phyloP scores from a whole-genome alignment of 2,888 invertebrate genomes.

The Drosophila lutescens region DNA sequence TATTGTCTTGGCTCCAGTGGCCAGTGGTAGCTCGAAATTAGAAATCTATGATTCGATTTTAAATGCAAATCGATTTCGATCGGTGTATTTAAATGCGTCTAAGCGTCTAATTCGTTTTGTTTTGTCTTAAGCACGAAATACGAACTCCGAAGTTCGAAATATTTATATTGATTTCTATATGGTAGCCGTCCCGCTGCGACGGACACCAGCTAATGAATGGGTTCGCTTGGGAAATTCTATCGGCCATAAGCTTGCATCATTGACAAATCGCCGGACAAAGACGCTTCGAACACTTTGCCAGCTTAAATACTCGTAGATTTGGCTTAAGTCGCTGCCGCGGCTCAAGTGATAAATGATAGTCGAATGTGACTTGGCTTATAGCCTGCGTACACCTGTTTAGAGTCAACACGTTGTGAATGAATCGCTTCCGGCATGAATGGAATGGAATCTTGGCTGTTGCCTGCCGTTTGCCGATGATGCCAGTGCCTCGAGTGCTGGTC shows the following conservation, averaged over 20 bases:
- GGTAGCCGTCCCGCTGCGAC: constrained; percentile 48
- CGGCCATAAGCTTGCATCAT: constrained; percentile 56
- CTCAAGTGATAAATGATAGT: constrained; percentile 68
- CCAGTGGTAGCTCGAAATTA: constrained; percentile 45
- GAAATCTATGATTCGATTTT: constrained; percentile 61
- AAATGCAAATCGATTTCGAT: constrained; percentile 70
- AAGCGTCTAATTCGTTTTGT: constrained; percentile 72
- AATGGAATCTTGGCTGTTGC: constrained; percentile 13
- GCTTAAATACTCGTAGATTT: constrained; percentile 47
- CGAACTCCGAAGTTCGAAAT: constrained; percentile 30
- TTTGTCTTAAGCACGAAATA: constrained; percentile 45
- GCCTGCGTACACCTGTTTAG: constrained; percentile 69
- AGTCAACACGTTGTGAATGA: constrained; percentile 67
- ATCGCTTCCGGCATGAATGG: constrained; percentile 70
- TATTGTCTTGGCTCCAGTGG: constrained; percentile 25
- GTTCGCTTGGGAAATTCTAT: constrained; percentile 48
- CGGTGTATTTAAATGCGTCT: constrained; percentile 73
- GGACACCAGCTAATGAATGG: constrained; percentile 58
- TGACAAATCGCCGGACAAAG: constrained; percentile 71
- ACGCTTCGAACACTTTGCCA: constrained; percentile 42
- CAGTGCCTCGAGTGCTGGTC: constrained; percentile 22
- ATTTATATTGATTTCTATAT: constrained; percentile 66
- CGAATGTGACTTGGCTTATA: constrained; percentile 72
- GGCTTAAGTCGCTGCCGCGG: constrained; percentile 46
- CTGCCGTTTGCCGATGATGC: constrained; percentile 39